phyloP scores from a whole-genome alignment of 2,113 vertebrate genomes.

The Laterallus jamaicensis region DNA sequence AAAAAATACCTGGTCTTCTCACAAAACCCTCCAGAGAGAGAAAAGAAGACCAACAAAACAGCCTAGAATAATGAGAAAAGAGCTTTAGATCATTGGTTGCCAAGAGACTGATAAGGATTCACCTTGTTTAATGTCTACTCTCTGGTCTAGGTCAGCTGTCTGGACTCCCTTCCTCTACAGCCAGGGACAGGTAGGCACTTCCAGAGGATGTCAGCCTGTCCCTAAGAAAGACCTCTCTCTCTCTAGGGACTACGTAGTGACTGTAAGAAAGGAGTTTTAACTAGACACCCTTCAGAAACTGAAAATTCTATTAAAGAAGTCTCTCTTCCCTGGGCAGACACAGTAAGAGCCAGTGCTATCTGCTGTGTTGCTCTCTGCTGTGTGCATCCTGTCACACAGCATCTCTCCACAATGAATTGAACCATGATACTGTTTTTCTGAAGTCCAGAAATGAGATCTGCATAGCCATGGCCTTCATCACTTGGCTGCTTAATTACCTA shows the following conservation, averaged over 20 bases:
- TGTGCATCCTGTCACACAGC: not conserved
- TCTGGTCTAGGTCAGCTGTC: not conserved
- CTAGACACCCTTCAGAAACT: not conserved
- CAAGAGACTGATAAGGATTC: not conserved
- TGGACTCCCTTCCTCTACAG: not conserved
- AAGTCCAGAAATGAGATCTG: not conserved
- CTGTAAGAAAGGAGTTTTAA: not conserved
- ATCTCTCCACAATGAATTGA: not conserved
- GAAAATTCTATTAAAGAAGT: not conserved
- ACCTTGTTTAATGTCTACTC: not conserved
- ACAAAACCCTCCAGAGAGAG: not conserved
- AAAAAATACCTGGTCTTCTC: not conserved
- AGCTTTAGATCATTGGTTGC: not conserved
- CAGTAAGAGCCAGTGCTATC: not conserved
- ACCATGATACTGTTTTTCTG: not conserved
- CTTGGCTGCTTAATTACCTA: not conserved
- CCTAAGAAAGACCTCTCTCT: not conserved
- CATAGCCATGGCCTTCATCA: not conserved
- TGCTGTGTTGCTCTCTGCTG: no score
- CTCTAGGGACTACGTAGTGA: not conserved
- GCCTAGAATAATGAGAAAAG: not conserved
- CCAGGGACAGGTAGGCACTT: not conserved
- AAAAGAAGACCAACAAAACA: not conserved
- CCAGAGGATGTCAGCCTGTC: not conserved
- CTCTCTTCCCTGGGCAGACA: not conserved